A percentile compares a stretch with the other conserved stretches of the same genome.
Conservation (phyloP, 1,140 invertebrate species). For the Sitophilus oryzae region DNA sequence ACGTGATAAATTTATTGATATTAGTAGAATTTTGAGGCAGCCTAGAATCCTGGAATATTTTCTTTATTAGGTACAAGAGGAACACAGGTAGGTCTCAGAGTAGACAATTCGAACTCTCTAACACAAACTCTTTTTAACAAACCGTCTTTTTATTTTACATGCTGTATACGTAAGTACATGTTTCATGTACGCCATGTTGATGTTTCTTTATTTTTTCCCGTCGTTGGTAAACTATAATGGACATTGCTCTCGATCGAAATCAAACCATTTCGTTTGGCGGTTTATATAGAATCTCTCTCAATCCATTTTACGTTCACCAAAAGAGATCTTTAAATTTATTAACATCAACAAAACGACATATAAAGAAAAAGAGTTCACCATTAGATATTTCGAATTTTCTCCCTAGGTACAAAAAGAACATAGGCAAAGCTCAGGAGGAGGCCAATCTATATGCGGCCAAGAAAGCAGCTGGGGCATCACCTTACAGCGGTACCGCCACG, state of each 20-base stretch:
- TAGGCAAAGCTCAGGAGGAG: slow-evolving; percentile 99
- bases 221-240: neutral
- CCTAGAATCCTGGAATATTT: slow-evolving; percentile 6
- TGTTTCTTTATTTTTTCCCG: neutral
- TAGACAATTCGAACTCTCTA: slow-evolving; percentile 25
- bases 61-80: slow-evolving; percentile 22
- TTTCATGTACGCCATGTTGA: neutral
- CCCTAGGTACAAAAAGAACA: slow-evolving; percentile 94
- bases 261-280: no score
- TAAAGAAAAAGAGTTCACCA: slow-evolving; percentile 1
- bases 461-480: slow-evolving; percentile 92
- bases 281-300: no score
- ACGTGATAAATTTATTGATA: no score
- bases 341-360: neutral
- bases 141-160: neutral
- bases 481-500: slow-evolving; percentile 84
- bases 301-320: neutral
- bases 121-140: slow-evolving; percentile 19
- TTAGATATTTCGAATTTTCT: slow-evolving; percentile 26
- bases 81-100: slow-evolving; percentile 20
- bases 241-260: no score
- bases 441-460: slow-evolving; percentile 99
- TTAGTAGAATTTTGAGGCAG: neutral
- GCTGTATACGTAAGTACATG: neutral
- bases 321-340: neutral